A percentile compares a stretch with the other conserved stretches of the same genome.
Evolutionary conservation across 2,113 vertebrate genomes (phyloP).

Genomic region (Amphilophus citrinellus): DNA sequence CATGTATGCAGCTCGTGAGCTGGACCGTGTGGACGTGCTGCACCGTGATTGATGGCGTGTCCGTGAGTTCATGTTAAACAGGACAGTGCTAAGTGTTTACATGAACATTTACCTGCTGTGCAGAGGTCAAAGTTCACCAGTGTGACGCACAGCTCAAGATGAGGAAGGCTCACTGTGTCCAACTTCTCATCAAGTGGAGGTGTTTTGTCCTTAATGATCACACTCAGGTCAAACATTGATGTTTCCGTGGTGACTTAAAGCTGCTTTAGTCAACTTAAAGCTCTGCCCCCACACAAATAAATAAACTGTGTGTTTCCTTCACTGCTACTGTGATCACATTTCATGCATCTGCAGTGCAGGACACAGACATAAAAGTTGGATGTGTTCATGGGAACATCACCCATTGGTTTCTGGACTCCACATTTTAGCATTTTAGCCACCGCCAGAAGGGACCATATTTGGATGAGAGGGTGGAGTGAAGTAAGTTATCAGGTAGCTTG

Average conservation of each 20-base stretch:
- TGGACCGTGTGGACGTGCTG: not conserved
- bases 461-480: not conserved
- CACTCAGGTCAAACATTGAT: not conserved
- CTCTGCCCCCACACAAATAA: not conserved
- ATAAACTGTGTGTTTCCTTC: not conserved
- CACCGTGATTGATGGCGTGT: slow-evolving; percentile 43
- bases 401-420: not conserved
- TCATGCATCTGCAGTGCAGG: not conserved
- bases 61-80: slow-evolving; percentile 35
- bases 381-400: not conserved
- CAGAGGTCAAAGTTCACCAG: slow-evolving; percentile 37
- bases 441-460: not conserved
- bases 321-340: not conserved
- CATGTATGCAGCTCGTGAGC: slow-evolving; percentile 48
- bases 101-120: not conserved
- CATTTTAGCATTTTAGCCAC: too few species aligned
- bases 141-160: slow-evolving; percentile 11
- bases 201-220: not conserved
- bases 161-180: not conserved
- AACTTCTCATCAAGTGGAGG: not conserved
- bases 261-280: not conserved
- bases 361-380: not conserved
- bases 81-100: slow-evolving; percentile 11
- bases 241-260: not conserved
- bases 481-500: not conserved